Percentiles rank a stretch among this genome's conserved stretches.
These are phyloP conservation scores for Phyllostomus discolor DNA, from an alignment of 2,113 vertebrate species.

Conservation along the genomic window DNA sequence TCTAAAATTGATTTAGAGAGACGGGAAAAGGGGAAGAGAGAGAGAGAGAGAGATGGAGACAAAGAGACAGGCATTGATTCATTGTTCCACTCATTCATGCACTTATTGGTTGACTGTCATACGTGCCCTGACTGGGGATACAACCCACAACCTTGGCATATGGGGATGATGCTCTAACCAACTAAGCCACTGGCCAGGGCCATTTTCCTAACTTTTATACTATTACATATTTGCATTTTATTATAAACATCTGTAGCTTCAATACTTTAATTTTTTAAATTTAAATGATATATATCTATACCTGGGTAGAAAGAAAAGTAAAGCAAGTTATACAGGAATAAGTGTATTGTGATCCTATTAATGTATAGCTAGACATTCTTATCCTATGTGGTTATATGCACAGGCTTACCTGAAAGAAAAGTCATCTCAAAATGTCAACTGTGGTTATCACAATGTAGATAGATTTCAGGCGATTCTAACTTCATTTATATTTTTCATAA, in stretches of 20 bases:
- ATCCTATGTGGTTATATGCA: not conserved
- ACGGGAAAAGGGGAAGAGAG: too few species aligned
- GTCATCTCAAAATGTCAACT: not conserved
- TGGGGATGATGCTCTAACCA: too few species aligned
- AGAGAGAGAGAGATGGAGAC: too few species aligned
- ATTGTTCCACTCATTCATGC: too few species aligned
- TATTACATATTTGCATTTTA: slow-evolving; percentile 5
- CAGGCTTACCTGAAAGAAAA: not conserved
- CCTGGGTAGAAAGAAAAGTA: not conserved
- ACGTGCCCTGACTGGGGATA: too few species aligned
- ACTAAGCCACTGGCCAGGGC: too few species aligned
- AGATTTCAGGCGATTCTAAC: not conserved
- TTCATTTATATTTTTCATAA: not conserved
- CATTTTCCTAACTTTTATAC: not conserved
- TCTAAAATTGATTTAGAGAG: too few species aligned
- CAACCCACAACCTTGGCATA: too few species aligned
- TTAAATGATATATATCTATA: not conserved
- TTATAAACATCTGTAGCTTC: not conserved
- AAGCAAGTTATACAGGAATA: not conserved
- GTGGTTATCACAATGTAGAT: not conserved
- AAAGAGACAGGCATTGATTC: too few species aligned
- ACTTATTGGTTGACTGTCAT: too few species aligned
- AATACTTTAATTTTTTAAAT: not conserved
- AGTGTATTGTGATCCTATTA: not conserved
- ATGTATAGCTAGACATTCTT: not conserved